Evolutionary conservation across 2,797 vertebrate species (phyloP).

Genomic region (Mycteria americana): DNA sequence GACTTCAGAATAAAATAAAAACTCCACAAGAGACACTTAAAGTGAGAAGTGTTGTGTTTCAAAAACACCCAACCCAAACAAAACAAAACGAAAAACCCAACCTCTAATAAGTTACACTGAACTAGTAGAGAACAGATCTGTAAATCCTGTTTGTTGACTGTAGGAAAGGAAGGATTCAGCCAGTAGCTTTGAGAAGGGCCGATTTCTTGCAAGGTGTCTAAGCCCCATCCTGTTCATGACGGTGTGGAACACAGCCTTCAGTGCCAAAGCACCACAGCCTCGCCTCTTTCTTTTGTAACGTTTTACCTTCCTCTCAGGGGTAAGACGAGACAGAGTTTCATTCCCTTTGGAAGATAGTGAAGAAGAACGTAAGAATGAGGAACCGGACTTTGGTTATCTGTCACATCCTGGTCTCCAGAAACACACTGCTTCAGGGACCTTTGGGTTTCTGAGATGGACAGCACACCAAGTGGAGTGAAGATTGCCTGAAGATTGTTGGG

Average conservation of each 20-base stretch:
- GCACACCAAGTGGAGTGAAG: background rate
- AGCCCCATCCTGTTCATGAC: background rate
- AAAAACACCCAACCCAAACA: background rate
- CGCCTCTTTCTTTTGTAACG: background rate
- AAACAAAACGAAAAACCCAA: background rate
- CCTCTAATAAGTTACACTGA: background rate
- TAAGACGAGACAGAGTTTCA: background rate
- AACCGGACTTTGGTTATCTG: background rate
- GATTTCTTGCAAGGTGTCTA: background rate
- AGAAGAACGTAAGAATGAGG: background rate
- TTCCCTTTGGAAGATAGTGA: background rate
- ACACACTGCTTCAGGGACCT: background rate
- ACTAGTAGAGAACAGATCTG: background rate
- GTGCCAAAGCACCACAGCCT: background rate
- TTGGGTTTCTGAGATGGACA: background rate
- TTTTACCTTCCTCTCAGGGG: background rate
- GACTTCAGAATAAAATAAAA: background rate
- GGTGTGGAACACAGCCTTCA: background rate
- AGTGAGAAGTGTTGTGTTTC: background rate
- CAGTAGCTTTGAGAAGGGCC: background rate
- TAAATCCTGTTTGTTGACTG: background rate
- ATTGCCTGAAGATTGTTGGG: background rate
- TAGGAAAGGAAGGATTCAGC: background rate
- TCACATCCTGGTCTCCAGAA: background rate
- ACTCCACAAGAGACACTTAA: background rate